Conservation (phyloP, 1,140 invertebrate species). For the Lithobius niger region DNA sequence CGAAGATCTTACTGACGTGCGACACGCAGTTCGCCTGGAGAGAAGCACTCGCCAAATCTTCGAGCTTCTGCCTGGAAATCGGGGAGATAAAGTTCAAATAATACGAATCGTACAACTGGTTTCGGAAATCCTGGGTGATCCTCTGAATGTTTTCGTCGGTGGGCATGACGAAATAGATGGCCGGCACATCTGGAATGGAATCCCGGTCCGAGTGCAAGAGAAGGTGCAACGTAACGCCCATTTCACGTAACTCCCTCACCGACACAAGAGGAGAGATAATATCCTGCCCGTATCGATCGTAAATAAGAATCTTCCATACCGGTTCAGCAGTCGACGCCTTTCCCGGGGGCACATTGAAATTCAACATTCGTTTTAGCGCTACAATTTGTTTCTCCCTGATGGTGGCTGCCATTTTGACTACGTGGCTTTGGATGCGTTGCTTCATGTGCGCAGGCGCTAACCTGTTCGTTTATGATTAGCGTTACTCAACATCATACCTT, state of each 20-base stretch:
- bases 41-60: conserved; percentile 86
- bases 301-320: conserved; percentile 88
- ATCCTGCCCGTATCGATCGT: conserved; percentile 91
- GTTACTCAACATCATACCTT: too few relatives aligned
- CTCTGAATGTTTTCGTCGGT: conserved; percentile 90
- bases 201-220: conserved; percentile 87
- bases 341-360: conserved; percentile 66
- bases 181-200: conserved; percentile 93
- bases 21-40: conserved; percentile 74
- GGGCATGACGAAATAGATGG: conserved; percentile 96
- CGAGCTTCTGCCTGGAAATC: conserved; percentile 82
- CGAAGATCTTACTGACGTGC: conserved; percentile 84
- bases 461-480: too few relatives aligned
- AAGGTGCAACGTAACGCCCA: conserved; percentile 95
- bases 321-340: conserved; percentile 66
- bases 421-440: too few relatives aligned
- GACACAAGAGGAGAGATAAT: conserved; percentile 95
- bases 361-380: conserved; percentile 86
- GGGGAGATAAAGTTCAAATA: conserved; percentile 97
- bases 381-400: not conserved
- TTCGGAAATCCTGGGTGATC: conserved; percentile 72
- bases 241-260: conserved; percentile 86
- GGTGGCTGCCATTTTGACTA: not conserved
- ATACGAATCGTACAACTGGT: conserved; percentile 86
- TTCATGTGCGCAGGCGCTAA: too few relatives aligned